These are phyloP conservation scores for Sphenopsis melanotis DNA, from an alignment of 2,797 vertebrate species.

Conservation along the genomic window DNA sequence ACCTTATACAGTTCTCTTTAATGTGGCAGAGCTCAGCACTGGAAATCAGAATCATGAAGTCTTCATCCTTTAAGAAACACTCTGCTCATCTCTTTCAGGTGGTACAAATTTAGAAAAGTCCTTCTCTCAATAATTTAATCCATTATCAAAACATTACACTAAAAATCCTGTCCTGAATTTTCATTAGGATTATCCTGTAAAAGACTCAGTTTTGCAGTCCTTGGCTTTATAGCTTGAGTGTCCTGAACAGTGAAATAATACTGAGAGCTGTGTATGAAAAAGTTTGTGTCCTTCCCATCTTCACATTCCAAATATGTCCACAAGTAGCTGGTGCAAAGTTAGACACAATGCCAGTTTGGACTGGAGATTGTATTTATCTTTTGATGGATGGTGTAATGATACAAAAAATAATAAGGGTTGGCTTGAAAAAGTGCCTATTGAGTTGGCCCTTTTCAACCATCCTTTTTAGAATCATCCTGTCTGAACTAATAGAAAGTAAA, in stretches of 20 bases:
- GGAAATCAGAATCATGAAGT: neutral
- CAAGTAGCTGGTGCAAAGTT: neutral
- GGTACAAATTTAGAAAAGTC: neutral
- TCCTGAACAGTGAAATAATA: neutral
- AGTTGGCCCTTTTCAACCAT: conserved; percentile 26
- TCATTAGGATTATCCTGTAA: neutral
- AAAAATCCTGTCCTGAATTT: neutral
- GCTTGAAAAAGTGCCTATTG: conserved; percentile 34
- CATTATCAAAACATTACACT: neutral
- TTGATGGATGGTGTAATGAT: conserved; percentile 49
- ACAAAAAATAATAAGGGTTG: conserved; percentile 41
- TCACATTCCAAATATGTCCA: neutral
- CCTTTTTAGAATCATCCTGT: conserved; percentile 45
- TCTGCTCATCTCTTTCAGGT: neutral
- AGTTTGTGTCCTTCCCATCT: neutral
- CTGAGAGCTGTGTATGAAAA: neutral
- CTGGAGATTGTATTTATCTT: conserved; percentile 26
- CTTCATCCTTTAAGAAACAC: neutral
- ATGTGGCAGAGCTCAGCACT: neutral
- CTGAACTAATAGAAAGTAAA: conserved; percentile 65
- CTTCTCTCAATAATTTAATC: neutral
- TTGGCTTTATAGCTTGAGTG: neutral
- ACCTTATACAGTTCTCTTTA: neutral
- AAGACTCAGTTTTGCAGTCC: neutral
- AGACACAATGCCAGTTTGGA: conserved; percentile 33